Evolutionary conservation across 1,140 invertebrate species (phyloP).

Genomic region (Drosophila lacertosa): DNA sequence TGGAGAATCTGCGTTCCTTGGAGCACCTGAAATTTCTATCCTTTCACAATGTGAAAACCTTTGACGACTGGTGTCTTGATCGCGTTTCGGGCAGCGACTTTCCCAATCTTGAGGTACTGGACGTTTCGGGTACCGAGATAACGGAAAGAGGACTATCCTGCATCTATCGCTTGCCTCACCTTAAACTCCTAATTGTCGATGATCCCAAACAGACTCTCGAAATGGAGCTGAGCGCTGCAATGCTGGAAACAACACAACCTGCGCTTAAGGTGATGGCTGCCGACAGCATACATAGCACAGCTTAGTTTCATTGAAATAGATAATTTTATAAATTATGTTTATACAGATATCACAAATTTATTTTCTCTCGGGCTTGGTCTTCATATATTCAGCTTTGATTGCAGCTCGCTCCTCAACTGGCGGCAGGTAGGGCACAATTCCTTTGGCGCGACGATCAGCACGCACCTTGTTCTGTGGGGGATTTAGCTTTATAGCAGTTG

Average conservation of each 20-base stretch:
- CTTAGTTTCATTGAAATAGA: constrained; percentile 39
- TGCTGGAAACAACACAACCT: constrained; percentile 86
- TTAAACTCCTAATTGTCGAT: constrained; percentile 86
- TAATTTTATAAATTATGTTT: constrained; percentile 12
- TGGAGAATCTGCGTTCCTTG: constrained; percentile 88
- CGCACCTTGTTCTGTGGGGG: constrained; percentile 69
- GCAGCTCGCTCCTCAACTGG: constrained; percentile 66
- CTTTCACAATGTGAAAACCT: constrained; percentile 86
- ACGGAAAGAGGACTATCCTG: constrained; percentile 88
- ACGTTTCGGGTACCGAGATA: constrained; percentile 89
- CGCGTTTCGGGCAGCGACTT: constrained; percentile 86
- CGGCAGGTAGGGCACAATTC: constrained; percentile 72
- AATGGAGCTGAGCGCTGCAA: constrained; percentile 86
- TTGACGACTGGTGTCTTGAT: constrained; percentile 92
- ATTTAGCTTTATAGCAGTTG: background rate
- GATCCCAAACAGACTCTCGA: constrained; percentile 84
- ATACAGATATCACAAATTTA: constrained; percentile 2
- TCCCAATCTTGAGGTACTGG: constrained; percentile 88
- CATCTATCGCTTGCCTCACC: constrained; percentile 86
- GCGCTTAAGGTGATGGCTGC: constrained; percentile 72
- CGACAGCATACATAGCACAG: constrained; percentile 54
- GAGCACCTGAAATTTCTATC: constrained; percentile 87
- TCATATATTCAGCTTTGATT: constrained; percentile 80
- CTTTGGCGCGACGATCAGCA: constrained; percentile 68
- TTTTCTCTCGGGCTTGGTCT: constrained; percentile 76